phyloP scores from a whole-genome alignment of 2,797 vertebrate genomes.

The Rhadinocentrus ornatus region DNA sequence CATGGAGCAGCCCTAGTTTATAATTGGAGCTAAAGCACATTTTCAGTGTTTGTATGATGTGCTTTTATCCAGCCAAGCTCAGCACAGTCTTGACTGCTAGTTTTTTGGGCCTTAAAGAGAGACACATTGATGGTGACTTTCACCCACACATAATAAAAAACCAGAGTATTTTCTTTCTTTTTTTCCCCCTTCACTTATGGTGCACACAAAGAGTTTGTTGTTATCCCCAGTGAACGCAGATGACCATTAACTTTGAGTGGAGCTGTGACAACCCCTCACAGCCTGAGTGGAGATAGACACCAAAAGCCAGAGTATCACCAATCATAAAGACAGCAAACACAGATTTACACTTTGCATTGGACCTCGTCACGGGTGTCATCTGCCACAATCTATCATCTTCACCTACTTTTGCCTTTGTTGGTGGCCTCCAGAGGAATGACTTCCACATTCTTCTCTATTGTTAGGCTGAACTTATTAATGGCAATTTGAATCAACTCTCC shows the following conservation, averaged over 20 bases:
- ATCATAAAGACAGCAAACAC: slow-evolving; percentile 60
- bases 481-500: slow-evolving; percentile 3
- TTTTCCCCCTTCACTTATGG: slow-evolving; percentile 9
- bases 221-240: slow-evolving; percentile 30
- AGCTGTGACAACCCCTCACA: slow-evolving; percentile 21
- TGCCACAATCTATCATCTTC: slow-evolving; percentile 48
- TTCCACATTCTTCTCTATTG: slow-evolving; percentile 8
- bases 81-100: slow-evolving; percentile 25
- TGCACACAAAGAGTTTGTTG: slow-evolving; percentile 10
- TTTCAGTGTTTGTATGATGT: slow-evolving; percentile 28
- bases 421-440: slow-evolving; percentile 4
- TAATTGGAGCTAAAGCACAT: slow-evolving; percentile 31
- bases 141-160: slow-evolving; percentile 34
- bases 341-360: slow-evolving; percentile 59
- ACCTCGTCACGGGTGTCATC: slow-evolving; percentile 55
- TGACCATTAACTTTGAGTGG: slow-evolving; percentile 48
- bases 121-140: slow-evolving; percentile 23
- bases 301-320: slow-evolving; percentile 45
- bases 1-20: slow-evolving; percentile 29
- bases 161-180: background rate
- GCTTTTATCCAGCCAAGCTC: slow-evolving; percentile 20
- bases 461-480: slow-evolving; percentile 3
- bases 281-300: slow-evolving; percentile 34
- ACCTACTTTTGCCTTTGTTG: slow-evolving; percentile 10
- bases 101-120: slow-evolving; percentile 37